Base-by-base conservation (phyloP, 2,113 vertebrate species). In the Conger conger region DNA sequence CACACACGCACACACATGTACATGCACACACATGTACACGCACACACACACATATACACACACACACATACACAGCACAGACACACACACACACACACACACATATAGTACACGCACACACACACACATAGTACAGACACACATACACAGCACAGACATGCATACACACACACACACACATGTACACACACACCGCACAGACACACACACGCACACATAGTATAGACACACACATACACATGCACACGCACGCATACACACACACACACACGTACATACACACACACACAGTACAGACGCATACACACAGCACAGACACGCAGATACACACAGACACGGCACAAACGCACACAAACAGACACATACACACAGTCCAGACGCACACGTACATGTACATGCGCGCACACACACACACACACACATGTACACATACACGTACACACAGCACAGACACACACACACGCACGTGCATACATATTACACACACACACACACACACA, bases 241-340 rank as follows among this genome's bases (percentile, higher is more conserved):
- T 16, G 2, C 54, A 57, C 54, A 7, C 63, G 89, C 18, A 57
- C 1, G 87, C 33, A 88, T 33, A 76, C 23, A 3, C 40, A 68
- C 37, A 87, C 63, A 9, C 68, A 73, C 27, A n/a, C 60, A 57
- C 54, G 2, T 16, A 57, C 54, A 7, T 57, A 90, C 18, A 57
- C 1, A 87, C 33, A 88, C 40, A 76, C 23, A 3, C 40, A n/a
- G n/a, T n/a, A n/a, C n/a, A n/a, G n/a, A n/a, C n/a, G n/a, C n/a
- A n/a, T n/a, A n/a, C n/a, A n/a, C n/a, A n/a, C n/a, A n/a, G n/a
- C n/a, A n/a, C n/a, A n/a, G n/a, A n/a, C n/a, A n/a, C n/a, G n/a
- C n/a, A n/a, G n/a, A n/a, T n/a, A n/a, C n/a, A n/a, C 88, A 94
- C 96, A 87, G 97, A 97, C 83, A 99, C 93, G 86, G 99, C 97